These are phyloP conservation scores for Elachura formosa DNA, from an alignment of 2,113 vertebrate genomes.

Conservation along the genomic window DNA sequence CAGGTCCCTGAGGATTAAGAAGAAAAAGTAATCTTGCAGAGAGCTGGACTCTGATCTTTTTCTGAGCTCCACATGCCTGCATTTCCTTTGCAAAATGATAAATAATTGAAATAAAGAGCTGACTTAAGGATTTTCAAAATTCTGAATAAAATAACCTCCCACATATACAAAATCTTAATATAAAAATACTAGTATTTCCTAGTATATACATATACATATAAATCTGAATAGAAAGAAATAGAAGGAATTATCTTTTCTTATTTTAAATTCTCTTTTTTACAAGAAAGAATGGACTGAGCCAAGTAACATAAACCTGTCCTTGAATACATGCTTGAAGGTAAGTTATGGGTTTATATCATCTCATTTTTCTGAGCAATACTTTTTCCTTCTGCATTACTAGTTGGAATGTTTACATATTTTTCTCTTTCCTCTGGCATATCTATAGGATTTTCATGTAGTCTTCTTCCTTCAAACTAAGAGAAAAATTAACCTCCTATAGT, in stretches of 20 bases:
- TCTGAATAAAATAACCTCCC: background rate
- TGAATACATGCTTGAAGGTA: background rate
- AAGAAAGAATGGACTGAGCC: background rate
- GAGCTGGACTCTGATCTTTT: conserved; percentile 14
- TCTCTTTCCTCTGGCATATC: background rate
- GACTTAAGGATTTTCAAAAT: conserved; percentile 7
- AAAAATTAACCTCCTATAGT: too few species aligned
- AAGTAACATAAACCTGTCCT: background rate
- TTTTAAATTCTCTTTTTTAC: background rate
- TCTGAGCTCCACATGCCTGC: background rate
- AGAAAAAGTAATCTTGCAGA: background rate
- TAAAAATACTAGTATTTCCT: background rate
- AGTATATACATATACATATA: background rate
- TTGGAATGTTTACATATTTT: background rate
- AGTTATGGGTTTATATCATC: background rate
- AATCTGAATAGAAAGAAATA: conserved; percentile 2
- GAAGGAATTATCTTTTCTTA: background rate
- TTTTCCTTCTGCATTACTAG: background rate
- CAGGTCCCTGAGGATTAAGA: background rate
- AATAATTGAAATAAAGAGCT: conserved; percentile 34
- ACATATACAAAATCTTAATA: background rate
- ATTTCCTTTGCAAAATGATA: conserved; percentile 17
- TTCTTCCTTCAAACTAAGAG: background rate
- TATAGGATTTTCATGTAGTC: background rate
- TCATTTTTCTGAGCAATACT: background rate